Conservation (phyloP, 2,797 vertebrate species). For the Pristis pectinata region DNA sequence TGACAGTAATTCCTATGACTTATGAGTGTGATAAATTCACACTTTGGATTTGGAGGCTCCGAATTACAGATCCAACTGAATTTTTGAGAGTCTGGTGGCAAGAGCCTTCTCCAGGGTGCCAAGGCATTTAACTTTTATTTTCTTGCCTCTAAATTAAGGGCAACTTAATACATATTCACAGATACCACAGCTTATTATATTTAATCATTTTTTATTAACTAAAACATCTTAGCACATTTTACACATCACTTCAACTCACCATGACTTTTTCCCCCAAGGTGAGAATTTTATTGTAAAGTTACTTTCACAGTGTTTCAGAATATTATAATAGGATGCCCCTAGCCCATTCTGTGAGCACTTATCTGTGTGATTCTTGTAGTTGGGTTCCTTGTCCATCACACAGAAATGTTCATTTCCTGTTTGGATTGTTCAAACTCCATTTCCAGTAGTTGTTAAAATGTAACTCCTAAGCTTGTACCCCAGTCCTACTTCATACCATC, state of each 20-base stretch:
- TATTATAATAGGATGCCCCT: neutral
- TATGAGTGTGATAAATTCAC: neutral
- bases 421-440: neutral
- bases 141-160: neutral
- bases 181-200: neutral
- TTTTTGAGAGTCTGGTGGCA: neutral
- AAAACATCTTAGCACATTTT: no score
- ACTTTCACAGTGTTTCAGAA: neutral
- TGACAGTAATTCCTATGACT: neutral
- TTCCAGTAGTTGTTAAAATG: neutral
- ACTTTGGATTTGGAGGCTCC: neutral
- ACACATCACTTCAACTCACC: no score
- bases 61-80: neutral
- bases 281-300: neutral
- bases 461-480: neutral
- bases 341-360: no score
- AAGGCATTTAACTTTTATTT: neutral
- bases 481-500: neutral
- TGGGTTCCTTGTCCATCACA: neutral
- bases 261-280: neutral
- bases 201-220: neutral
- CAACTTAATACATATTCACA: neutral
- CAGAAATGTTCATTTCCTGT: neutral
- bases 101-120: neutral
- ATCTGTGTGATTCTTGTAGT: neutral